A percentile compares a stretch with the other conserved stretches of the same genome.
phyloP scores from a whole-genome alignment of 2,113 vertebrate species.

The Hyperopisus bebe region DNA sequence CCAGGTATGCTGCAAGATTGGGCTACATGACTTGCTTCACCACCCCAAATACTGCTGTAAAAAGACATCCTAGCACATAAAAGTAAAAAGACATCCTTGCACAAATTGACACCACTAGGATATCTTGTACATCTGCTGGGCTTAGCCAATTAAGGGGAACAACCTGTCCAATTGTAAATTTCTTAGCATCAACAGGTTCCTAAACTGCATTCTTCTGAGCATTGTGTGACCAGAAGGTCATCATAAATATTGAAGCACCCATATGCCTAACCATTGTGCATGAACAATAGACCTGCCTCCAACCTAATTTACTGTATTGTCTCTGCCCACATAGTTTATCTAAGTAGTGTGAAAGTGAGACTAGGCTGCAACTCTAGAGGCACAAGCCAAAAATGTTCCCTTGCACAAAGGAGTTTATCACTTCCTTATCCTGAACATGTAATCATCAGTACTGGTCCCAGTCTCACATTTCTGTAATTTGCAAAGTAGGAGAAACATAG shows the following conservation, averaged over 20 bases:
- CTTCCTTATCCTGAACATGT: constrained; percentile 33
- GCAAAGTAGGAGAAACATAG: constrained; percentile 13
- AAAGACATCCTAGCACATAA: background rate
- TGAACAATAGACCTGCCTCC: constrained; percentile 27
- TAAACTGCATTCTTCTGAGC: background rate
- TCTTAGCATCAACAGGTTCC: background rate
- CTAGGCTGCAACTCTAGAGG: constrained; percentile 1
- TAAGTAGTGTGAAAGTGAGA: constrained; percentile 6
- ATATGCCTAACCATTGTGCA: constrained; percentile 13
- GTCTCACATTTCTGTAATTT: constrained; percentile 36
- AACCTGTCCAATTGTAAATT: background rate
- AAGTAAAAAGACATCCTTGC: background rate
- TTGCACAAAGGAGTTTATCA: constrained; percentile 24
- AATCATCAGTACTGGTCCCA: constrained; percentile 29
- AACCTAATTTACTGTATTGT: constrained; percentile 22
- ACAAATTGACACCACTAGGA: background rate
- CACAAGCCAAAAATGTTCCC: constrained; percentile 12
- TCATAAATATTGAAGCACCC: constrained; percentile 11
- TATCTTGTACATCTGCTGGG: background rate
- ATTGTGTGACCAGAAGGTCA: constrained; percentile 23
- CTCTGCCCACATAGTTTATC: constrained; percentile 18
- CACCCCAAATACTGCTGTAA: background rate
- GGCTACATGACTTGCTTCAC: background rate
- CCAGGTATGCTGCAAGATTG: background rate
- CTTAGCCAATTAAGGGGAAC: background rate